Percentiles rank a stretch among this genome's conserved stretches.
phyloP scores from a whole-genome alignment of 2,797 vertebrate genomes.

The Hippopotamyrus pictus region DNA sequence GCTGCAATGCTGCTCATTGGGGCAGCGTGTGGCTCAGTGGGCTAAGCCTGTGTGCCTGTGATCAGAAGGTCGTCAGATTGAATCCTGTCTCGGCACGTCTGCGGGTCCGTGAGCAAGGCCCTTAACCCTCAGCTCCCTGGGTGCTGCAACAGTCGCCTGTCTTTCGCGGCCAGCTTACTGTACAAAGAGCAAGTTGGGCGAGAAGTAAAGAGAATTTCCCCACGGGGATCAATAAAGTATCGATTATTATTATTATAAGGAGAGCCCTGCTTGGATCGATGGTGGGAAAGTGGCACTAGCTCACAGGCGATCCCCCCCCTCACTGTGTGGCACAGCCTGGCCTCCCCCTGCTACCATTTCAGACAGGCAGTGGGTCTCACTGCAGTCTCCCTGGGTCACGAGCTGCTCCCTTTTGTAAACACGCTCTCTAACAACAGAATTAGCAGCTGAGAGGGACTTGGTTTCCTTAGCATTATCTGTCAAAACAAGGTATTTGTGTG shows the following conservation, averaged over 20 bases:
- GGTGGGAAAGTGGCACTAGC: not conserved
- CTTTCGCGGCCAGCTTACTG: not conserved
- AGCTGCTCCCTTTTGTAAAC: not conserved
- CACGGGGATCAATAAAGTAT: not conserved
- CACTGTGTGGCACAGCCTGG: not conserved
- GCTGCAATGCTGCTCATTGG: not conserved
- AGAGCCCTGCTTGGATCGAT: not conserved
- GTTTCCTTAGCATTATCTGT: not conserved
- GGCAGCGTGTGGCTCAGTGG: not conserved
- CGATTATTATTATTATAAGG: not conserved
- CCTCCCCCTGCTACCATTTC: not conserved
- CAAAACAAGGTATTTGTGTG: not conserved
- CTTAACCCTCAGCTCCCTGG: not conserved
- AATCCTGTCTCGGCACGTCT: not conserved
- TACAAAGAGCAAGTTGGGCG: no score
- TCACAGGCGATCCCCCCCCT: not conserved
- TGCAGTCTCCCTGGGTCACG: not conserved
- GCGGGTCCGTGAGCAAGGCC: not conserved
- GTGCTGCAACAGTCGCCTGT: not conserved
- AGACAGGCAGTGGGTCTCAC: not conserved
- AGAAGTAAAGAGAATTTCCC: not conserved
- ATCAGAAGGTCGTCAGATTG: not conserved
- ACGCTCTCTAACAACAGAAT: not conserved
- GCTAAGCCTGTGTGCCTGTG: not conserved
- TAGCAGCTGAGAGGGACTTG: not conserved